Evolutionary conservation across 2,888 invertebrate species (phyloP).

Genomic region (Thymelicus lineola): DNA sequence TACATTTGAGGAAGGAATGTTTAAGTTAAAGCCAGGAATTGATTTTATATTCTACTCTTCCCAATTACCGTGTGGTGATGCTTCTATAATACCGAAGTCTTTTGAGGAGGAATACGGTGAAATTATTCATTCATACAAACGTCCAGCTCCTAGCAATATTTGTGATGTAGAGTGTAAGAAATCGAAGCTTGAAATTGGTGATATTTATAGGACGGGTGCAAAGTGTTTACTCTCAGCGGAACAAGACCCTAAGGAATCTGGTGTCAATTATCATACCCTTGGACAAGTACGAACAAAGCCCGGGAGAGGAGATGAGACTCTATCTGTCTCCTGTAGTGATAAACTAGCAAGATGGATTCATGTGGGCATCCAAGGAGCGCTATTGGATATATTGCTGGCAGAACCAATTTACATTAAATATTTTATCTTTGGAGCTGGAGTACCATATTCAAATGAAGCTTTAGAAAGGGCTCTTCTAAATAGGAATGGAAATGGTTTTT

Average conservation of each 20-base stretch:
- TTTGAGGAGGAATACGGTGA: constrained; percentile 63
- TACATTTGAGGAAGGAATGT: constrained; percentile 57
- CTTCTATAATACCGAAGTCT: constrained; percentile 90
- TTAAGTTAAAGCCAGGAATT: constrained; percentile 82
- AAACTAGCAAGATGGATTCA: constrained; percentile 96
- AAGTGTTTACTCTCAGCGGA: constrained; percentile 87
- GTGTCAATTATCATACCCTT: constrained; percentile 87
- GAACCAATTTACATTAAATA: constrained; percentile 88
- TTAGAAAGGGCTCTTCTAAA: constrained; percentile 82
- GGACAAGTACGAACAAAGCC: constrained; percentile 94
- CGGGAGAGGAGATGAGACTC: constrained; percentile 94
- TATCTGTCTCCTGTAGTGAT: constrained; percentile 97
- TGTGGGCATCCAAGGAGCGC: constrained; percentile 93
- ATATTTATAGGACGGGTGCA: constrained; percentile 94
- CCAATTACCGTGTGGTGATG: constrained; percentile 97
- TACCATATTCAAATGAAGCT: constrained; percentile 86
- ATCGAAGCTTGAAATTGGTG: constrained; percentile 44
- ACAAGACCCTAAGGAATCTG: constrained; percentile 86
- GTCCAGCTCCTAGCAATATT: constrained; percentile 50
- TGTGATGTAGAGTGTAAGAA: constrained; percentile 54
- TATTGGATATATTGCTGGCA: constrained; percentile 88
- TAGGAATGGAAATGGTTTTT: constrained; percentile 52
- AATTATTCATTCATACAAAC: constrained; percentile 55
- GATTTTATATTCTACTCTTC: constrained; percentile 94
- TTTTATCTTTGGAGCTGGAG: constrained; percentile 89